Base-by-base conservation (phyloP, 2,113 vertebrate genomes). In the Lonchura striata region DNA sequence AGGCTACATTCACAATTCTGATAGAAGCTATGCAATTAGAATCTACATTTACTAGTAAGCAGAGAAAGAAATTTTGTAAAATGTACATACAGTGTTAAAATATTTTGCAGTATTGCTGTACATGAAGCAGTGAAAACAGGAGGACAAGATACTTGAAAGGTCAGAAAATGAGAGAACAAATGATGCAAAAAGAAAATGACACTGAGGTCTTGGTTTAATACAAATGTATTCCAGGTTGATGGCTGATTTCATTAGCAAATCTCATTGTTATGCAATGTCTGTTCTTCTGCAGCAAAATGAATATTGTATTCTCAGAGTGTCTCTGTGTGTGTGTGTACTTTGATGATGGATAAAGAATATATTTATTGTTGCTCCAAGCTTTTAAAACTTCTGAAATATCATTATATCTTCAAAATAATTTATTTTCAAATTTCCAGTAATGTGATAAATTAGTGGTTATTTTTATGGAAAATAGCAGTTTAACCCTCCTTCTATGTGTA, bases 231-330 rank as follows among this genome's bases (percentile, higher is more conserved):
- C 98, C 98, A 99, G 98, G 99, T 99, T 99, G 99, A 99, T 99
- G 98, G 99, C 98, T 99, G 99, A 99, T 99, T 99, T 99, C 99
- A 99, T 99, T 99, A 99, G 99, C 98, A 98, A 98, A 98, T 98
- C 99, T 99, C 99, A 99, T 99, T 99, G 99, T 99, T 99, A 99
- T 99, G 99, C 99, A 99, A 98, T 98, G 99, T 98, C 98, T 99
- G 99, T 99, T 99, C 99, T 99, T 98, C 99, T 99, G 99, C 99
- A 99, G 99, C 98, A 99, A 99, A 99, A 99, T 99, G 98, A 99
- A 99, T 99, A 98, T 99, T 99, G 98, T 99, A 99, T 99, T 99
- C 98, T 98, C 98, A 96, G 96, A 97, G 97, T 95, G 97, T 98
- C 94, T 96, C 30, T 96, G 90, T 86, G 89, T 96, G 76, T 96